Base-by-base conservation (phyloP, 2,797 vertebrate species). In the Labeo calbasu region DNA sequence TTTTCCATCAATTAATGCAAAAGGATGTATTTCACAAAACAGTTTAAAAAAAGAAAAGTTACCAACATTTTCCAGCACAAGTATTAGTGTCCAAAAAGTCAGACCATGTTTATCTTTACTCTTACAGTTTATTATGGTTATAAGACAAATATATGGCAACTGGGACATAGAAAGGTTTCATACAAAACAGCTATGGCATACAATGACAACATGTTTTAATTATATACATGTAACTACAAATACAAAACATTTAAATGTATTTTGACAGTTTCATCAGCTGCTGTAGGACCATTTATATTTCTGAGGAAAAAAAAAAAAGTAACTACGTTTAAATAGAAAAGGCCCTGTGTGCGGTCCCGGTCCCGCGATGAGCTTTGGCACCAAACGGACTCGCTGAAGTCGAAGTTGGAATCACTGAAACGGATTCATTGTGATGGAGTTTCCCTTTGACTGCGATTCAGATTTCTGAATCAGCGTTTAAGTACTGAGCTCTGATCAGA, bases 141-240 rank as follows among this genome's bases (percentile, higher is more conserved):
- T 69, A 71, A 71, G 66, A 69, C 53, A 59, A 71, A 59, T 70
- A 80, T 59, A 71, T 72, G 19, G 23, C 23, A 32, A 72, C 40
- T n/a, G 55, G 21, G 23, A 63, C 70, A 71, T 70, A 81, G 25
- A 81, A 81, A 81, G 25, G 40, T 81, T 61, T 12, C 48, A 72
- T 81, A 72, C 79, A 81, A 65, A 73, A 81, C 28, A 10, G 23
- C 55, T 72, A n/a, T 77, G 69, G 83, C 85, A 87, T 50, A 84
- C 21, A 14, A 48, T 36, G 36, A 80, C 32, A 57, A 65, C 25
- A 79, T 79, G 25, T 68, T 68, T 79, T 65, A 71, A 61, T 59
- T 50, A 72, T 72, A 73, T 72, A 75, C 72, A 73, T 63, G 55
- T 82, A 63, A 73, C 55, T 82, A 82, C 79, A 72, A 79, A 69